phyloP scores from a whole-genome alignment of 2,113 vertebrate species.

The Cairina moschata region DNA sequence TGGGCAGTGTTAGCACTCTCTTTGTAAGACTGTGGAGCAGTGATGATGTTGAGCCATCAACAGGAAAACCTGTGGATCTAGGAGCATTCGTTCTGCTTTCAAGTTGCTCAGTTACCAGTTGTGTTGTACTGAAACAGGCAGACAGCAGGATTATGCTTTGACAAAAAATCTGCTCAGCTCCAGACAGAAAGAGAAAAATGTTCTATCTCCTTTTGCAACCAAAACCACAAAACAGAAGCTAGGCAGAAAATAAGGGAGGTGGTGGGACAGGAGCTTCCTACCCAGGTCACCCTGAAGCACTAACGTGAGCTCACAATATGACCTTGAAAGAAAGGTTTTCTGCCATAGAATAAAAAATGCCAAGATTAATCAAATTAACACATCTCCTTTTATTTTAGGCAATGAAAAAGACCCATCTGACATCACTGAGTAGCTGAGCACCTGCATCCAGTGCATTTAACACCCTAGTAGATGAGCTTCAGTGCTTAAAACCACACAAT shows the following conservation, averaged over 20 bases:
- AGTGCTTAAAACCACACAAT: background rate
- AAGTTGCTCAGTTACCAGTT: background rate
- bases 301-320: background rate
- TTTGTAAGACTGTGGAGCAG: background rate
- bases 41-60: background rate
- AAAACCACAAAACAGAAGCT: background rate
- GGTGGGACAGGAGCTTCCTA: background rate
- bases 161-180: background rate
- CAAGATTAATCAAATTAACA: background rate
- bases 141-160: background rate
- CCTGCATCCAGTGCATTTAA: background rate
- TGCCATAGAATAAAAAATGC: background rate
- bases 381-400: background rate
- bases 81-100: background rate
- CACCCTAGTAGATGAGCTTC: background rate
- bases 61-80: background rate
- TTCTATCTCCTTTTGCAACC: rapidly evolving
- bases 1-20: background rate
- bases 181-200: background rate
- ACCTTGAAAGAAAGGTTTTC: background rate
- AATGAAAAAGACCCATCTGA: background rate
- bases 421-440: background rate
- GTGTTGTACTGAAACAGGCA: background rate
- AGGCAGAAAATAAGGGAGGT: background rate
- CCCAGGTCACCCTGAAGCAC: background rate